A percentile compares a stretch with the other conserved stretches of the same genome.
Evolutionary conservation across 64 coral and sea anemone species (phyloP).

Genomic region (Stichodactyla mertensii): DNA sequence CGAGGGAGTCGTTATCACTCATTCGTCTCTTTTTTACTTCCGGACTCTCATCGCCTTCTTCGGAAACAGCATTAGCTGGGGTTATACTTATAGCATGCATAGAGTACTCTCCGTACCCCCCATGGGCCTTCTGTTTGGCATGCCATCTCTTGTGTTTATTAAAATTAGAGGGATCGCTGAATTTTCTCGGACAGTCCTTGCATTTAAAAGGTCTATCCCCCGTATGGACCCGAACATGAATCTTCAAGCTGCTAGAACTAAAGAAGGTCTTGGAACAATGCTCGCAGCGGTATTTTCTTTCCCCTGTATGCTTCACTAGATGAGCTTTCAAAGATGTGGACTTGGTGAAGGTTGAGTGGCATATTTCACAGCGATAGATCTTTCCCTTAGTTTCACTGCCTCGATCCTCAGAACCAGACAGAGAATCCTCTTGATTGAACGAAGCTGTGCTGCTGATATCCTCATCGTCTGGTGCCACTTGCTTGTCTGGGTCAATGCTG

Average conservation of each 20-base stretch:
- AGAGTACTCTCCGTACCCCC: conserved; percentile 14
- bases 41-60: neutral
- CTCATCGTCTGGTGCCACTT: neutral
- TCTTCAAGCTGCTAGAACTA: conserved; percentile 95
- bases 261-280: conserved; percentile 95
- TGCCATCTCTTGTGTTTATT: conserved; percentile 99
- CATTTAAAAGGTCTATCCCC: conserved; percentile 95
- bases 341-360: conserved; percentile 80
- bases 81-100: neutral
- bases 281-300: conserved; percentile 91
- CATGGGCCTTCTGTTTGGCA: conserved; percentile 66
- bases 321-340: conserved; percentile 89
- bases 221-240: conserved; percentile 90
- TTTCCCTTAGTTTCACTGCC: conserved; percentile 13
- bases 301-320: conserved; percentile 87
- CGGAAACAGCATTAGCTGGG: neutral
- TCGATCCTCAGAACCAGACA: conserved; percentile 10
- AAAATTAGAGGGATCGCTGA: conserved; percentile 97
- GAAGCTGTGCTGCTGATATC: neutral
- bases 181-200: conserved; percentile 91
- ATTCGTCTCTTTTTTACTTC: neutral
- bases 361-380: conserved; percentile 72
- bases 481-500: neutral
- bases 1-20: conserved; percentile 5
- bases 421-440: neutral